Conservation (phyloP, 2,797 vertebrate species). For the Sebastolobus altivelis region DNA sequence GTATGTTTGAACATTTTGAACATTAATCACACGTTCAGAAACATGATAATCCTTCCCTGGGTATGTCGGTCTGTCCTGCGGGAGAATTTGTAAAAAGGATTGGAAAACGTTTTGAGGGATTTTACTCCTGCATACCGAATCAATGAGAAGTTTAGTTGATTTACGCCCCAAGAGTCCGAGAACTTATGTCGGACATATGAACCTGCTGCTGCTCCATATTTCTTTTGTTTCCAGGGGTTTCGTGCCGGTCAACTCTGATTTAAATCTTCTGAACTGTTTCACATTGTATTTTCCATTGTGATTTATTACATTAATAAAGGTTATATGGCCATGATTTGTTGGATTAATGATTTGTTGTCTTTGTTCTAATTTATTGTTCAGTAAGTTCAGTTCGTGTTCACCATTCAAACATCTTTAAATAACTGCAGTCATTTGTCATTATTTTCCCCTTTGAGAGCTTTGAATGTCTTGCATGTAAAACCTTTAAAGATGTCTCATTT, state of each 20-base stretch:
- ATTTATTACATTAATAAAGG: slow-evolving; percentile 8
- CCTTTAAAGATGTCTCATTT: not conserved
- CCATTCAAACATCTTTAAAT: slow-evolving; percentile 4
- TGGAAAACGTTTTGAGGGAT: slow-evolving; percentile 40
- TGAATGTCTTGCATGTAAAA: not conserved
- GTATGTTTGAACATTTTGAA: slow-evolving; percentile 39
- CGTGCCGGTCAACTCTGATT: slow-evolving; percentile 34
- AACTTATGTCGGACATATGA: slow-evolving; percentile 37
- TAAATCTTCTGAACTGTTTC: slow-evolving; percentile 29
- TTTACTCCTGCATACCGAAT: slow-evolving; percentile 43
- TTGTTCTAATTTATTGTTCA: not conserved
- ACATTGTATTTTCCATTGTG: not conserved
- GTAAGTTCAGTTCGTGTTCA: slow-evolving; percentile 6
- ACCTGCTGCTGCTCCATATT: slow-evolving; percentile 43
- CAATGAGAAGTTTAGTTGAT: slow-evolving; percentile 56
- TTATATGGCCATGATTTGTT: not conserved
- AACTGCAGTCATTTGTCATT: not conserved
- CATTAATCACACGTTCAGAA: slow-evolving; percentile 66
- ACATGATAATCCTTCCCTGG: slow-evolving; percentile 55
- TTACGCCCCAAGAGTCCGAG: slow-evolving; percentile 43
- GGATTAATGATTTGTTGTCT: not conserved
- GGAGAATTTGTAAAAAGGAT: slow-evolving; percentile 39
- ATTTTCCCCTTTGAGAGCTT: not conserved
- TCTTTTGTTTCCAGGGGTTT: slow-evolving; percentile 39
- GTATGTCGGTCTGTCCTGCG: slow-evolving; percentile 16